Evolutionary conservation across 2,888 invertebrate species (phyloP), one percentile per base, ranked within the genome.

Genomic region (Stictocephala bisonia): DNA sequence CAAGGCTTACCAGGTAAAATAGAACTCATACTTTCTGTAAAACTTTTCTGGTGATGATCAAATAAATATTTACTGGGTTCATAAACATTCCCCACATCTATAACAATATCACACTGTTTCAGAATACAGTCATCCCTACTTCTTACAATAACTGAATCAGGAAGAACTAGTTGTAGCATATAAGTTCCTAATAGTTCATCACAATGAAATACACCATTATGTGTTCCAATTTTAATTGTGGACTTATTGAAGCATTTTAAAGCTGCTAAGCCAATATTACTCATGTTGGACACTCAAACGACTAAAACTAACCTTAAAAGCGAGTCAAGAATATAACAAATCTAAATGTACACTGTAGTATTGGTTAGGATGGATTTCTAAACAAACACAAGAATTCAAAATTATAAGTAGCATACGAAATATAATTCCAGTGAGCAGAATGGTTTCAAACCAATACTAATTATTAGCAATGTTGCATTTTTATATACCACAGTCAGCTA

Each of bases 161-260:
- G 88, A 83, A 92, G 97, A 3, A 98, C 84, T 64, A 88, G 86
- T 82, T 92, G 93, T 18, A 99, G 86, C 92, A 99, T 90, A 81
- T 89, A 95, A 83, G 97, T 97, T 0, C 97, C 99, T n/a, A 99
- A 85, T 0, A 92, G 94, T 84, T 98, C 97, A 82, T 98, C 97
- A 81, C 96, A 96, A 84, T 97, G 97, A 83, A 97, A 97, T 0
- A 88, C 87, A 0, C 97, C 97, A 86, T 90, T 87, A 79, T 93
- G 93, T 0, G 93, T 93, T 6, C 92, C 93, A 74, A 93, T 92
- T 66, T 60, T 73, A 26, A 71, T 58, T 27, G 29, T 22, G 6
- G 58, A 58, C 20, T 64, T 64, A n/a, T 64, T 64, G 26, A 64
- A 44, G 27, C 64, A 44, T 26, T 64, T 64, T 2, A 64, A 64